These are phyloP conservation scores for Schizothorax lantsangensis DNA, from an alignment of 2,797 vertebrate species.

Conservation along the genomic window DNA sequence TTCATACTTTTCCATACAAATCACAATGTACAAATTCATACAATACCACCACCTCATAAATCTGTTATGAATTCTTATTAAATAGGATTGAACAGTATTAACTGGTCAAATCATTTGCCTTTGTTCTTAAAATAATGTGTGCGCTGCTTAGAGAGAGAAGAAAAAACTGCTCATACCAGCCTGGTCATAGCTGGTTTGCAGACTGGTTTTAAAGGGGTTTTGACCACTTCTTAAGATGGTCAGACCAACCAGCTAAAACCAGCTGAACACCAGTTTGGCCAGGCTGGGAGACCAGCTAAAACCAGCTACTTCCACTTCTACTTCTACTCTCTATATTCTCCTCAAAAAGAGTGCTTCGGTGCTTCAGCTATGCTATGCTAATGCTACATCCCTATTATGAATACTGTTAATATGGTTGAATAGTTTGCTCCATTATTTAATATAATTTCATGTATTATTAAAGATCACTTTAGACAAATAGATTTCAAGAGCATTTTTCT, in stretches of 20 bases:
- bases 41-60: not conserved
- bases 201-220: not conserved
- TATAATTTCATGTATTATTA: not conserved
- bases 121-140: no score
- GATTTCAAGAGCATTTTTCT: not conserved
- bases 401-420: not conserved
- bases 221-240: not conserved
- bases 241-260: not conserved
- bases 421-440: not conserved
- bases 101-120: not conserved
- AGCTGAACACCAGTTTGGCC: not conserved
- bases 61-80: not conserved
- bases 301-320: not conserved
- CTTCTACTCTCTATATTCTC: not conserved
- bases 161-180: no score
- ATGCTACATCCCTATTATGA: not conserved
- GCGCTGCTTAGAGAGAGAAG: no score
- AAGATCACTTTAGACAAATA: not conserved
- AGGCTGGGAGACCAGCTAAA: not conserved
- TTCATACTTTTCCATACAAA: not conserved
- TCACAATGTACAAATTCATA: not conserved
- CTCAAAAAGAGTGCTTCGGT: not conserved
- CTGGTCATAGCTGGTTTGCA: no score
- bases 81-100: not conserved
- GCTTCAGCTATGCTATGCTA: not conserved